These are phyloP conservation scores for Pammene aurita DNA, from an alignment of 2,888 invertebrate genomes.

Conservation along the genomic window DNA sequence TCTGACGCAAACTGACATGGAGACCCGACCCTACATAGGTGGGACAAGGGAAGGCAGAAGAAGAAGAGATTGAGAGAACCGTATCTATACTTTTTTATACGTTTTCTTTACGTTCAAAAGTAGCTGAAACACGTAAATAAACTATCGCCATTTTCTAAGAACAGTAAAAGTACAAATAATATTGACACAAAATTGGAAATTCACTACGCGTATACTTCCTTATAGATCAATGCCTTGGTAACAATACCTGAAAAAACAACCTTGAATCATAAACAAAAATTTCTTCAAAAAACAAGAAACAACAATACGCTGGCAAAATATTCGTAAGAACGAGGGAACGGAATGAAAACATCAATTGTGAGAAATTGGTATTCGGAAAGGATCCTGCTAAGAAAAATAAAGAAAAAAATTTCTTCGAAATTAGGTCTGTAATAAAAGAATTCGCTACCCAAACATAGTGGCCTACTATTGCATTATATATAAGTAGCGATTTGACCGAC, in stretches of 20 bases:
- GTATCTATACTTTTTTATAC: no score
- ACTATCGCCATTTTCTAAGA: background rate
- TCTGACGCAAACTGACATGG: no score
- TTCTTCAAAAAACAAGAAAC: conserved; percentile 39
- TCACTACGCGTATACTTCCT: background rate
- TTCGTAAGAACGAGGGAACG: conserved; percentile 46
- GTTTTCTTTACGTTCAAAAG: no score
- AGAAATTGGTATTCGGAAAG: conserved; percentile 61
- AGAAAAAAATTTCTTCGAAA: conserved; percentile 53
- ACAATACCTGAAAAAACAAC: conserved; percentile 26
- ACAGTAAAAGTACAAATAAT: background rate
- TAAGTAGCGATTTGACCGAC: conserved; percentile 7
- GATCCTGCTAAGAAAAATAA: conserved; percentile 58
- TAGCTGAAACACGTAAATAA: no score
- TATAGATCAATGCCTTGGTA: background rate
- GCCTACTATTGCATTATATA: conserved; percentile 22
- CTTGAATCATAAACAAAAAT: conserved; percentile 8
- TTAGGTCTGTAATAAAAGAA: conserved; percentile 45
- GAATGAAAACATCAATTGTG: conserved; percentile 59
- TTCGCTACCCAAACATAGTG: conserved; percentile 9
- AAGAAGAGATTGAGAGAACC: no score
- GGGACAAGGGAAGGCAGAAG: no score
- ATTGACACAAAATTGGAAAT: conserved; percentile 16
- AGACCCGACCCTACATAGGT: no score
- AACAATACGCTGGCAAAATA: conserved; percentile 34